These are phyloP conservation scores for Elmis aenea DNA, from an alignment of 2,888 invertebrate species.

Conservation along the genomic window DNA sequence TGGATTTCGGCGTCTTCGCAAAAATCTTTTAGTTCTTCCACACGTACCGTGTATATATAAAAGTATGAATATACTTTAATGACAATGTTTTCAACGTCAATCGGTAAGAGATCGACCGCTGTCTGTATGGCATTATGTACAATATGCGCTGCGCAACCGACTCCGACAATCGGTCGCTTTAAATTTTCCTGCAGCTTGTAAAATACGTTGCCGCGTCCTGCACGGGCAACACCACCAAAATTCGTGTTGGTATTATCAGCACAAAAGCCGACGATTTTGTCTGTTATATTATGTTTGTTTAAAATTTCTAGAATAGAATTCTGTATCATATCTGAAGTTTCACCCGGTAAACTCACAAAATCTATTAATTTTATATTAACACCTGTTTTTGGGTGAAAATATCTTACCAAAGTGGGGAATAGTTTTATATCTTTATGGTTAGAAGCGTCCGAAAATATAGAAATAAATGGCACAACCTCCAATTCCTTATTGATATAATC, in stretches of 20 bases:
- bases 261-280: constrained; percentile 12
- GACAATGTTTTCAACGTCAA: constrained; percentile 27
- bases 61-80: constrained; percentile 30
- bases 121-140: constrained; percentile 29
- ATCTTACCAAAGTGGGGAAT: too few species aligned
- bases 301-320: constrained; percentile 12
- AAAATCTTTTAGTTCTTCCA: constrained; percentile 28
- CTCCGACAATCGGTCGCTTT: constrained; percentile 22
- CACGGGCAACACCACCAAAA: constrained; percentile 12
- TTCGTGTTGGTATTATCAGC: constrained; percentile 19
- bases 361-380: constrained; percentile 4
- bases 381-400: constrained; percentile 1
- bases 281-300: constrained; percentile 9
- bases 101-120: constrained; percentile 27
- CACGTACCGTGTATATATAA: constrained; percentile 22
- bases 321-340: constrained; percentile 16
- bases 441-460: constrained; percentile 17
- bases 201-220: constrained; percentile 15
- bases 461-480: constrained; percentile 11
- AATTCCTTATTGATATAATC: constrained; percentile 11
- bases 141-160: constrained; percentile 23
- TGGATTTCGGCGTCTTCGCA: constrained; percentile 27
- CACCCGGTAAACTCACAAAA: constrained; percentile 15
- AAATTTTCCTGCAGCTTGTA: constrained; percentile 16
- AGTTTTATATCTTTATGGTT: constrained; percentile 21